phyloP scores from a whole-genome alignment of 2,888 invertebrate species.

The Dolichopus griseipennis region DNA sequence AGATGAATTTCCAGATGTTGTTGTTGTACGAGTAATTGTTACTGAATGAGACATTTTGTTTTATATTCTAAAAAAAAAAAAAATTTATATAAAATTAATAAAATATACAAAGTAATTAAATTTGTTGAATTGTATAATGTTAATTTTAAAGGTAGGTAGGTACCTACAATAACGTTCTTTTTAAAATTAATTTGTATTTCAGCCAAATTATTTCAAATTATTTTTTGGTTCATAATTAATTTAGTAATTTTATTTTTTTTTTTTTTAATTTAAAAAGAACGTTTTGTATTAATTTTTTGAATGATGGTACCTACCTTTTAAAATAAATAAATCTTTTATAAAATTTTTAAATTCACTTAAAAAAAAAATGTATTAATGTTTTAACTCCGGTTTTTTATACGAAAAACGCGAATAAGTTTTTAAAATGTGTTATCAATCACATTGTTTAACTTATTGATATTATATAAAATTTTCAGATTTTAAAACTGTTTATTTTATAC shows the following conservation, averaged over 20 bases:
- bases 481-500: too few relatives aligned
- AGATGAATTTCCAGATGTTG: slow-evolving; percentile 66
- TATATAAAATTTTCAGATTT: too few relatives aligned
- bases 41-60: slow-evolving; percentile 76
- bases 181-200: background rate
- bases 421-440: too few relatives aligned
- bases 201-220: background rate
- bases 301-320: slow-evolving; percentile 3
- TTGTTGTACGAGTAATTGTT: slow-evolving; percentile 79
- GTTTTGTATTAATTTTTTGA: background rate
- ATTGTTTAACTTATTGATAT: too few relatives aligned
- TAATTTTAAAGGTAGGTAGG: background rate
- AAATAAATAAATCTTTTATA: too few relatives aligned
- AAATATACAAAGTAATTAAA: background rate
- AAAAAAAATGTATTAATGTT: too few relatives aligned
- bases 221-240: background rate
- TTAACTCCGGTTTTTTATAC: too few relatives aligned
- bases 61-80: slow-evolving; percentile 20
- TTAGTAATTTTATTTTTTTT: background rate
- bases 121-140: too few relatives aligned
- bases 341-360: too few relatives aligned
- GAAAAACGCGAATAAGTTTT: too few relatives aligned
- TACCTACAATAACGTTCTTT: slow-evolving; percentile 6
- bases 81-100: slow-evolving; percentile 9
- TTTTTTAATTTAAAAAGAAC: background rate